Conservation (phyloP, 2,888 invertebrate species). For the Lasioglossum calceatum region DNA sequence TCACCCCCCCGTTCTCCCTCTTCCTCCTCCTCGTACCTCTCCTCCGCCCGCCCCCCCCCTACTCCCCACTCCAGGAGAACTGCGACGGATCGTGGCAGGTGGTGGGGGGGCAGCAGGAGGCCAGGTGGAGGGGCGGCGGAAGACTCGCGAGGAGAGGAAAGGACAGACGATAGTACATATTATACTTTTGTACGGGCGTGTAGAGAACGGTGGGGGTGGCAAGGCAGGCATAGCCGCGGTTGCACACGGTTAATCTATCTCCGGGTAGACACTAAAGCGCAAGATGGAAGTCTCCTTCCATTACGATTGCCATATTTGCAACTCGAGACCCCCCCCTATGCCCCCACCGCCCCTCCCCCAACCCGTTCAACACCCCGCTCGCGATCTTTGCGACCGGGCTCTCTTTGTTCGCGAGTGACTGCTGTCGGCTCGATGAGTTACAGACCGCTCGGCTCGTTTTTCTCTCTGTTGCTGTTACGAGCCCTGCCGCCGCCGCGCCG, state of each 20-base stretch:
- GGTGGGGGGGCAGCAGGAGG: constrained; percentile 59
- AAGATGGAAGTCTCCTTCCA: constrained; percentile 79
- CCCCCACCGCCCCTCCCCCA: neutral
- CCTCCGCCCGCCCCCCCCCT: constrained; percentile 22
- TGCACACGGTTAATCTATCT: constrained; percentile 77
- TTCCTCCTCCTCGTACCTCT: neutral
- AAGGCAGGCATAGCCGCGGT: constrained; percentile 71
- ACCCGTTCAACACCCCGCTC: constrained; percentile 53
- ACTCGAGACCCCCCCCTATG: constrained; percentile 44
- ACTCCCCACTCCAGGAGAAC: constrained; percentile 20
- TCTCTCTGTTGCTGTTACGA: constrained; percentile 17
- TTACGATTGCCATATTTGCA: constrained; percentile 76
- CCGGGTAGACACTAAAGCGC: constrained; percentile 77
- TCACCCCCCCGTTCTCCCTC: neutral
- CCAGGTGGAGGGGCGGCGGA: constrained; percentile 65
- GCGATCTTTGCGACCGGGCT: constrained; percentile 55
- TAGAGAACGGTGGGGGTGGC: constrained; percentile 67
- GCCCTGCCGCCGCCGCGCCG: neutral
- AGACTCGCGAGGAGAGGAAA: constrained; percentile 61
- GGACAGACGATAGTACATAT: constrained; percentile 69
- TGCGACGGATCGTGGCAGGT: constrained; percentile 24
- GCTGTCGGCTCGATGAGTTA: constrained; percentile 54
- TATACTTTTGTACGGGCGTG: constrained; percentile 65
- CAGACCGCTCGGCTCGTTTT: constrained; percentile 39
- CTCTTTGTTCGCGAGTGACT: constrained; percentile 54